Conservation (phyloP, 2,113 vertebrate species). For the Balaeniceps rex region DNA sequence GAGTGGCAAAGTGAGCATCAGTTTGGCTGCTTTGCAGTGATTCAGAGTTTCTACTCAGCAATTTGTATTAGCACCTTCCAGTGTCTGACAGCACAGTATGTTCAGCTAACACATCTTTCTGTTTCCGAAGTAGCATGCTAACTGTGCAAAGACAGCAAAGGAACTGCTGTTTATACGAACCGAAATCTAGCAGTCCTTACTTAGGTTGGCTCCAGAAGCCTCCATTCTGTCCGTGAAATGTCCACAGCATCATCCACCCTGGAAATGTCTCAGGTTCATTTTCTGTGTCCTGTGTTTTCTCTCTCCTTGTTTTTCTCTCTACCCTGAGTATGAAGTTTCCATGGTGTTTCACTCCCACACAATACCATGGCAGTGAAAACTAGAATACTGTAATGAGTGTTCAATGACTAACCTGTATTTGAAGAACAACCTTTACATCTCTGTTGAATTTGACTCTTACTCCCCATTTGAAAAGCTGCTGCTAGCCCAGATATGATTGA, state of each 20-base stretch:
- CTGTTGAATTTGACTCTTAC: not conserved
- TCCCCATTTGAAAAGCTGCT: not conserved
- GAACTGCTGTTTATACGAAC: not conserved
- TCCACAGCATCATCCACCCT: not conserved
- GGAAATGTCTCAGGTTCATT: not conserved
- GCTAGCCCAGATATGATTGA: not conserved
- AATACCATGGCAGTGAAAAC: not conserved
- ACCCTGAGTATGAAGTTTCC: not conserved
- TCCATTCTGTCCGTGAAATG: not conserved
- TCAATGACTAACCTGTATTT: not conserved
- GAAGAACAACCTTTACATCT: not conserved
- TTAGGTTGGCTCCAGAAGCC: not conserved
- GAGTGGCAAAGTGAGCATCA: conserved; percentile 27
- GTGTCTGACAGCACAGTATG: not conserved
- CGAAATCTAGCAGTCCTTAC: not conserved
- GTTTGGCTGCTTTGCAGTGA: not conserved
- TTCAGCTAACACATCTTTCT: not conserved
- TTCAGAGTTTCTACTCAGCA: not conserved
- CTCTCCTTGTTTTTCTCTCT: not conserved
- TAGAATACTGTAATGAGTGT: not conserved
- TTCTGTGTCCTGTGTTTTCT: not conserved
- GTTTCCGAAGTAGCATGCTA: not conserved
- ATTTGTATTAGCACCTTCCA: not conserved
- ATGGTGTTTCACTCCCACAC: not conserved
- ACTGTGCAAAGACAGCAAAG: not conserved